phyloP scores from a whole-genome alignment of 2,888 invertebrate species.

The Dione juno region DNA sequence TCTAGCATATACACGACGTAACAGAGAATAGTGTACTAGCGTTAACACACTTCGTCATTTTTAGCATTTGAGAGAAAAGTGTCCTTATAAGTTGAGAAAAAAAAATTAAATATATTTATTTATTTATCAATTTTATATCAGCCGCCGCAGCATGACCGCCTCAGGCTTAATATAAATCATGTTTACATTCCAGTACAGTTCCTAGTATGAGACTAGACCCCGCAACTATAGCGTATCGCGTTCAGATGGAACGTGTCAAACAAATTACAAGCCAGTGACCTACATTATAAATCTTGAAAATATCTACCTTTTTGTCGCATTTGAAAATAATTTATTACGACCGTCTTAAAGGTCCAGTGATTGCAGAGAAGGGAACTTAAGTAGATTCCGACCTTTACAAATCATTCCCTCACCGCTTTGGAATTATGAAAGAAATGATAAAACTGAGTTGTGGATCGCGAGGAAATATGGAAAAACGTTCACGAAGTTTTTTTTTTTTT shows the following conservation, averaged over 20 bases:
- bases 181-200: too few relatives aligned
- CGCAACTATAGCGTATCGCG: too few relatives aligned
- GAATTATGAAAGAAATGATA: constrained; percentile 45
- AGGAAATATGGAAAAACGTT: constrained; percentile 27
- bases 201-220: too few relatives aligned
- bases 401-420: constrained; percentile 47
- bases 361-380: constrained; percentile 41
- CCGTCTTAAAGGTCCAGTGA: constrained; percentile 45
- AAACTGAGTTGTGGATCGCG: constrained; percentile 41
- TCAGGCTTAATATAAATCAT: too few relatives aligned
- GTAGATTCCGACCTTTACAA: constrained; percentile 44
- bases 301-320: constrained; percentile 34
- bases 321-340: constrained; percentile 52
- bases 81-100: too few relatives aligned
- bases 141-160: too few relatives aligned
- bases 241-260: background rate
- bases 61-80: too few relatives aligned
- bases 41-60: too few relatives aligned
- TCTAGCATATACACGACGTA: background rate
- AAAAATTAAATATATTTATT: too few relatives aligned
- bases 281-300: constrained; percentile 29
- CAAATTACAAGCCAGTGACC: background rate
- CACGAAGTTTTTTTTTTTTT: background rate
- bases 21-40: too few relatives aligned
- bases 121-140: too few relatives aligned